Percentiles rank a stretch among this genome's conserved stretches.
These are phyloP conservation scores for Rhabdomys dilectus DNA, from an alignment of 2,113 vertebrate species.

Conservation along the genomic window DNA sequence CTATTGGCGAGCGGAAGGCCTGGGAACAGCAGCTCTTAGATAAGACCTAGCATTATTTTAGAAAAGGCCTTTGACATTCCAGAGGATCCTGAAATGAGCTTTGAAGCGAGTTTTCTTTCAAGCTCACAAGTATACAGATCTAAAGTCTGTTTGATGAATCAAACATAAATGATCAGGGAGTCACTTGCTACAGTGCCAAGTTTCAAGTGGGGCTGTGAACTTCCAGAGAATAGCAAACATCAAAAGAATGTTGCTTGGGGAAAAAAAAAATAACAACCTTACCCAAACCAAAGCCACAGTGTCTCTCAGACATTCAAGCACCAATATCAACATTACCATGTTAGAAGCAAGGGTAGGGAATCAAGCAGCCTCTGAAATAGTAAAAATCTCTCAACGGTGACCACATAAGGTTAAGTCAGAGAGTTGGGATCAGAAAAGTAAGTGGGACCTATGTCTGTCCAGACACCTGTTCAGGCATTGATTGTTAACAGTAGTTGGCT, in stretches of 20 bases:
- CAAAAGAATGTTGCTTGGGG: not conserved
- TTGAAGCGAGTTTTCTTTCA: not conserved
- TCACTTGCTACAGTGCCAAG: not conserved
- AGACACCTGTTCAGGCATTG: not conserved
- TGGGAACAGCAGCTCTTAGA: slow-evolving; percentile 36
- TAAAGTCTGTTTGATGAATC: not conserved
- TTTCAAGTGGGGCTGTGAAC: not conserved
- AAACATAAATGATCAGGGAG: not conserved
- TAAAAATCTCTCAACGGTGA: not conserved
- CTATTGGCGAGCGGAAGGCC: not conserved
- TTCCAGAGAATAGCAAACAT: slow-evolving; percentile 35
- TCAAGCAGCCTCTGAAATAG: not conserved
- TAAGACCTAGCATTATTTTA: not conserved
- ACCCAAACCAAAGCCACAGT: not conserved
- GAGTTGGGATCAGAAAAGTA: not conserved
- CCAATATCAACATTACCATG: not conserved
- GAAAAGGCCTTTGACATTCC: not conserved
- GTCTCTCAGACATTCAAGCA: not conserved
- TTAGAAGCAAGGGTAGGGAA: not conserved
- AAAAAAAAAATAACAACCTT: not conserved
- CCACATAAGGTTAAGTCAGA: not conserved
- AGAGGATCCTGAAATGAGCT: slow-evolving; percentile 40
- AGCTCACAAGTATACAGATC: slow-evolving; percentile 2
- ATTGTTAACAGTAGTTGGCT: too few relatives aligned
- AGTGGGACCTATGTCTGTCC: not conserved